Evolutionary conservation across 2,888 invertebrate species (phyloP), one percentile per base, ranked within the genome.

Genomic region (Phortica magna): DNA sequence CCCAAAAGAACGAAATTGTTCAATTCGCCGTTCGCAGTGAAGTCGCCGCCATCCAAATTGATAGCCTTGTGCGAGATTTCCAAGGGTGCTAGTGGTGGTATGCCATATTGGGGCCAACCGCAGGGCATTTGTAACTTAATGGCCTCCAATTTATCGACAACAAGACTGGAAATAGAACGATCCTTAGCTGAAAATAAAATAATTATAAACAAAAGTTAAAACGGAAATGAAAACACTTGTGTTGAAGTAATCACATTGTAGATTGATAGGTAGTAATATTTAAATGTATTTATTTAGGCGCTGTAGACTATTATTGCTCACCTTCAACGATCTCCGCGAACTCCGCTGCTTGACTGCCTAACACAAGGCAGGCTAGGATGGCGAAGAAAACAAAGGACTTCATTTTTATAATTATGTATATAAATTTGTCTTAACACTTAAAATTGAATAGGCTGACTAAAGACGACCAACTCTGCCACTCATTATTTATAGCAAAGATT

Each of bases 11-110:
- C 76, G 3, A 87, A 73, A 6, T 83, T 42, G 31, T 87, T 75
- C 1, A 91, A 67, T 43, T 83, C 82, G 7, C 88, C 87, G 0
- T 65, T 75, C 3, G 80, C 78, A 3, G 81, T 80, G 12, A 82
- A 22, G 19, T 80, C 78, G 1, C 81, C 82, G 1, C 75, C 68
- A 0, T 70, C 61, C 0, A 79, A 75, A 2, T 86, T 78, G 10
- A 90, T 9, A 12, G 88, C 76, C 59, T 81, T 78, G 65, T 91
- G 84, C 0, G 43, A 7, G 1, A 82, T 14, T 59, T 71, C 76
- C 0, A 83, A 65, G 0, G 91, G 91, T 2, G 89, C 89, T 19
- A 91, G 41, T 1, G 89, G 83, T n/a, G 91, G 90, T 31, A 91
- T 78, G 7, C 89, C 90, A 41, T 78, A 48, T 0, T 78, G 22